These are phyloP conservation scores for Calidris pugnax DNA, from an alignment of 2,113 vertebrate genomes.

Conservation along the genomic window DNA sequence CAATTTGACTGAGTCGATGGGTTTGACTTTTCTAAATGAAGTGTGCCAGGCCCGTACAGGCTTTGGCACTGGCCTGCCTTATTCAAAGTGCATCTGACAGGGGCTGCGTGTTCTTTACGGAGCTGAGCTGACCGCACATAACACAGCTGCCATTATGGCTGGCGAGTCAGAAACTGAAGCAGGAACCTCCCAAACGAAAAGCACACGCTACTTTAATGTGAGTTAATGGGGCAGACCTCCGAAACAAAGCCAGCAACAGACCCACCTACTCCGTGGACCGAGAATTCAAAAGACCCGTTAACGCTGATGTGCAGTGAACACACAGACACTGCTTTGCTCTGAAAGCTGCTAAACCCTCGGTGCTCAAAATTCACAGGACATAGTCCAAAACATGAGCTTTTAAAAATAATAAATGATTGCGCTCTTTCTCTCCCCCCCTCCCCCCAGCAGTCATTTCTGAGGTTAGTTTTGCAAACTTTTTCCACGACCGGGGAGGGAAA, in stretches of 20 bases:
- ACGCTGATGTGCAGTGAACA: no score
- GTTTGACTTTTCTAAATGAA: background rate
- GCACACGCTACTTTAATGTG: background rate
- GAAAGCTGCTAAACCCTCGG: background rate
- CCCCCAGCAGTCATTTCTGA: background rate
- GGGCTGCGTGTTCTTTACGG: background rate
- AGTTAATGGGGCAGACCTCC: background rate
- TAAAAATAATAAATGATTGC: background rate
- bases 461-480: background rate
- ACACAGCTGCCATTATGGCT: constrained; percentile 41
- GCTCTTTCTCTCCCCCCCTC: background rate
- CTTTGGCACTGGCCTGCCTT: constrained; percentile 7
- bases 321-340: background rate
- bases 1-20: background rate
- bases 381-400: background rate
- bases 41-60: background rate
- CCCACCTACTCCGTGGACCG: background rate
- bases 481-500: background rate
- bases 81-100: constrained; percentile 21
- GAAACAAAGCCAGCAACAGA: background rate
- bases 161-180: background rate
- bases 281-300: background rate
- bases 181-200: constrained; percentile 17
- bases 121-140: background rate
- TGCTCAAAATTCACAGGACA: background rate